Base-by-base conservation (phyloP, 2,888 invertebrate species). In the Clistopyga incitator region DNA sequence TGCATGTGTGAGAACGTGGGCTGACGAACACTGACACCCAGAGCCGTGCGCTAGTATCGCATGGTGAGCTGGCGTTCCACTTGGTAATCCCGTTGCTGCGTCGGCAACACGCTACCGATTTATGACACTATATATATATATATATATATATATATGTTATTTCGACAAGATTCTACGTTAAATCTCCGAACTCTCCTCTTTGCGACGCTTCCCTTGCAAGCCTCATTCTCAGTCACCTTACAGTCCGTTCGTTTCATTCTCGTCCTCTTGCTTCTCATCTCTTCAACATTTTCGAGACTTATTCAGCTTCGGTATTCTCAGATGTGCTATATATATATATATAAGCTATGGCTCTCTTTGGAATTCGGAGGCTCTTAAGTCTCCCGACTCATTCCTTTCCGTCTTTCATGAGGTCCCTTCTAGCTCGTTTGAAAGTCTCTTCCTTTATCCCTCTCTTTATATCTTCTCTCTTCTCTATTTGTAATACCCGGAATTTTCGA, bases 51-150 rank as follows among this genome's bases (percentile, higher is more conserved):
- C n/a, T n/a, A n/a, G 61, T 75, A 82, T 82, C 74, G 75, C 70
- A 70, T 25, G 74, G 61, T 61, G 82, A 78, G 34, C 75, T 64
- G 70, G 74, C 78, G 70, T n/a, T n/a, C n/a, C 74, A 72, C 82
- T 68, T 71, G 61, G 68, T 78, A 81, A 81, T 75, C 78, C 82
- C 45, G 61, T 61, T 76, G 81, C 83, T 75, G 81, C 81, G 75
- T 84, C 78, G 83, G 80, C 85, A 85, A 76, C 50, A 75, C 75
- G 77, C 45, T 74, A 79, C 77, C 84, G 81, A 82, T 85, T 86
- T 86, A 84, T 84, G 77, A 82, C 68, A 52, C 81, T 78, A 74
- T 81, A 85, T 78, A 74, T 81, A 85, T n/a, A n/a, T n/a, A n/a
- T n/a, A n/a, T n/a, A n/a, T n/a, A n/a, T n/a, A n/a, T n/a, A n/a